phyloP scores from a whole-genome alignment of 2,113 vertebrate genomes.

The Xenopus borealis region DNA sequence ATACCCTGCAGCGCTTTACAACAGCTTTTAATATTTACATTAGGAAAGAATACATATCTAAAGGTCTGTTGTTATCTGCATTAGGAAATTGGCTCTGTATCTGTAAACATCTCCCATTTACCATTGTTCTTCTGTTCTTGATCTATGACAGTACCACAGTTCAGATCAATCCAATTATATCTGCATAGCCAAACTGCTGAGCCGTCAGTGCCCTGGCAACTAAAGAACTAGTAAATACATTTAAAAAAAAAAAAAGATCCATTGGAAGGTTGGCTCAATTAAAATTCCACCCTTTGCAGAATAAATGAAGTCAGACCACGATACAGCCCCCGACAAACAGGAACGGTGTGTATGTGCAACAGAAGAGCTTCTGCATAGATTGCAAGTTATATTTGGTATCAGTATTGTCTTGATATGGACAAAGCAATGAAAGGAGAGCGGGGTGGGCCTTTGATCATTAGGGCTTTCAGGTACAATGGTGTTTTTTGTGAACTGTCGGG shows the following conservation, averaged over 20 bases:
- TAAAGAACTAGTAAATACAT: conserved; percentile 21
- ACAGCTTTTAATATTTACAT: no score
- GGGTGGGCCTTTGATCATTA: conserved; percentile 60
- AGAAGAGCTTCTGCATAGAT: no score
- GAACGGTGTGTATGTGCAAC: not conserved
- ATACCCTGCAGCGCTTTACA: no score
- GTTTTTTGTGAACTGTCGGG: conserved; percentile 59
- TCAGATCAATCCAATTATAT: conserved; percentile 32
- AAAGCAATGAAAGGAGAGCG: conserved; percentile 3
- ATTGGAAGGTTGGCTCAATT: conserved; percentile 33
- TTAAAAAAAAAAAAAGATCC: conserved; percentile 9
- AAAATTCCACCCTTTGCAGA: conserved; percentile 34
- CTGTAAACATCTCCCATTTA: no score
- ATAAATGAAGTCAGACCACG: conserved; percentile 19
- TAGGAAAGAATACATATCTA: no score
- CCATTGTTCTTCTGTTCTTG: not conserved
- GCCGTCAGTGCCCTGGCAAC: conserved; percentile 12
- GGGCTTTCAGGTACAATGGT: conserved; percentile 68
- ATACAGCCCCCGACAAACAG: conserved; percentile 6
- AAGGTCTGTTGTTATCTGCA: no score
- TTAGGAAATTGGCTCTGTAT: no score
- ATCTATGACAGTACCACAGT: conserved; percentile 29
- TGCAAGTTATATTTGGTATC: conserved; percentile 6
- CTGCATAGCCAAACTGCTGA: not conserved
- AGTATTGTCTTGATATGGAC: conserved; percentile 20